A percentile compares a stretch with the other conserved stretches of the same genome.
These are phyloP conservation scores for Drosophila sechellia DNA, from an alignment of 1,140 invertebrate genomes.

Conservation along the genomic window DNA sequence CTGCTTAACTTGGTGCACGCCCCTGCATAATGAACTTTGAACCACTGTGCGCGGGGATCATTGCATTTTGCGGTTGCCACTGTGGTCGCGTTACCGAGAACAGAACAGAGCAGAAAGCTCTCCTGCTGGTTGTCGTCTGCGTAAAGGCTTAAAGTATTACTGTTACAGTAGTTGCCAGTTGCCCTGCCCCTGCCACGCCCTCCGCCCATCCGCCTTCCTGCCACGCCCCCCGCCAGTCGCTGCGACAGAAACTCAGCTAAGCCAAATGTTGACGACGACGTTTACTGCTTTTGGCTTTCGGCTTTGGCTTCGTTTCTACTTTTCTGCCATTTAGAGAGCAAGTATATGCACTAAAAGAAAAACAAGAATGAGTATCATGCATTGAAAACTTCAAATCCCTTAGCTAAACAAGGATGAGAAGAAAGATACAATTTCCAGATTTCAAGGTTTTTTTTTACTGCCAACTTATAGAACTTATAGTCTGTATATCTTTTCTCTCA, in stretches of 20 bases:
- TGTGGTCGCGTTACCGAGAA: conserved; percentile 53
- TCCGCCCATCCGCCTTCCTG: background rate
- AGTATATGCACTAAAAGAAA: background rate
- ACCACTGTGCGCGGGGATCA: conserved; percentile 46
- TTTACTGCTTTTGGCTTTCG: conserved; percentile 68
- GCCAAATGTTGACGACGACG: conserved; percentile 78
- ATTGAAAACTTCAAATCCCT: too few relatives aligned
- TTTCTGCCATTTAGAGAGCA: conserved; percentile 23
- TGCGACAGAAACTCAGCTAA: conserved; percentile 58
- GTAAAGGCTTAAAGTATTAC: conserved; percentile 82
- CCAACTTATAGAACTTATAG: too few relatives aligned
- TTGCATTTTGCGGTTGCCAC: conserved; percentile 75
- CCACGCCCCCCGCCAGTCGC: background rate
- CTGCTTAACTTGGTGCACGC: background rate
- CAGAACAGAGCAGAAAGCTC: conserved; percentile 5
- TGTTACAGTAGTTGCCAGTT: conserved; percentile 61
- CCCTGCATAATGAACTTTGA: conserved; percentile 5
- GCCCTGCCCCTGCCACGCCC: background rate
- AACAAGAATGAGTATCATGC: background rate
- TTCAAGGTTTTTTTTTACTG: too few relatives aligned
- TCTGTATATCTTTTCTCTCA: background rate
- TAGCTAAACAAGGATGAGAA: background rate
- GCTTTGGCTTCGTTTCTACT: conserved; percentile 59
- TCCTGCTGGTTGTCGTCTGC: conserved; percentile 70
- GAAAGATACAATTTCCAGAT: background rate